These are phyloP conservation scores for Paracyclopina nana DNA, from an alignment of 1,140 invertebrate genomes.

Conservation along the genomic window DNA sequence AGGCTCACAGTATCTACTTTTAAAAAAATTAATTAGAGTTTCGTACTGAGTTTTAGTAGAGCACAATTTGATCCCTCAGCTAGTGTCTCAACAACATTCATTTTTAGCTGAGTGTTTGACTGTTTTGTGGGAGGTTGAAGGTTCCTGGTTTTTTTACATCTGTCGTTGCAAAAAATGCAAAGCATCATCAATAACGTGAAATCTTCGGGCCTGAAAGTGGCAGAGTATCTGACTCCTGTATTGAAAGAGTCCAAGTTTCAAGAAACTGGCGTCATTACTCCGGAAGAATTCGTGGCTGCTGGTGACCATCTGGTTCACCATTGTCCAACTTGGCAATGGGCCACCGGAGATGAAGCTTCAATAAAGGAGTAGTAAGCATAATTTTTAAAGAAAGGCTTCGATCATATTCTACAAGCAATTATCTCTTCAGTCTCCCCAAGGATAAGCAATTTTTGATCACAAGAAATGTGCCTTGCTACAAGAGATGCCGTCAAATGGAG, in stretches of 20 bases:
- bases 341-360: conserved; percentile 35
- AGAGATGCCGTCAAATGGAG: conserved; percentile 49
- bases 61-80: too few species aligned
- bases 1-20: too few species aligned
- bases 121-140: too few species aligned
- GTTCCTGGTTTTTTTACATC: too few species aligned
- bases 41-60: too few species aligned
- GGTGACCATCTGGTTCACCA: conserved; percentile 97
- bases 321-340: conserved; percentile 99
- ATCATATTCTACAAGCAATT: too few species aligned
- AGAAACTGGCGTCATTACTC: conserved; percentile 92
- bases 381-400: too few species aligned
- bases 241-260: conserved; percentile 91
- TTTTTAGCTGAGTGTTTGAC: too few species aligned
- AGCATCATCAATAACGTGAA: conserved; percentile 87
- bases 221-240: conserved; percentile 87
- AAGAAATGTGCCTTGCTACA: conserved; percentile 80
- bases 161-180: conserved; percentile 77
- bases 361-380: conserved; percentile 21
- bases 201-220: conserved; percentile 77
- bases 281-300: conserved; percentile 78
- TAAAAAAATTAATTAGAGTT: too few species aligned
- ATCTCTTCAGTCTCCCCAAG: too few species aligned
- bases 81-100: too few species aligned
- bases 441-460: conserved; percentile 97